phyloP scores from a whole-genome alignment of 2,797 vertebrate species.

The Necrosyrtes monachus region DNA sequence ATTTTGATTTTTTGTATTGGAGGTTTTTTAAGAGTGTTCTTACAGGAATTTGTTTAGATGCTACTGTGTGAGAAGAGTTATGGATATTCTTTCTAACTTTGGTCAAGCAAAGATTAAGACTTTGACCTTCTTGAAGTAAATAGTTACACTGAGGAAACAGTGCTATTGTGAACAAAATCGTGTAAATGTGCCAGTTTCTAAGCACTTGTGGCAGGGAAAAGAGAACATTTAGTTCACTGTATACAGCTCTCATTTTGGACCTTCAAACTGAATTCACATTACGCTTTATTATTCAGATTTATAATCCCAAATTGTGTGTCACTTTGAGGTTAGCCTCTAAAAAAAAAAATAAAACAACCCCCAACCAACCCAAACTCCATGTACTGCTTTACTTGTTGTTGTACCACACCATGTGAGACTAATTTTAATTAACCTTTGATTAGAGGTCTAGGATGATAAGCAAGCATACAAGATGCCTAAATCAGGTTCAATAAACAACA shows the following conservation, averaged over 20 bases:
- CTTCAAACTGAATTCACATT: not conserved
- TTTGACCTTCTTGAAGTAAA: not conserved
- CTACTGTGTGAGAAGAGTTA: not conserved
- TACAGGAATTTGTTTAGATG: not conserved
- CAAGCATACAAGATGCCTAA: not conserved
- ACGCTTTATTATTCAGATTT: not conserved
- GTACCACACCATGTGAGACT: not conserved
- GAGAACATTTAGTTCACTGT: not conserved
- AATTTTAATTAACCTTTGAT: not conserved
- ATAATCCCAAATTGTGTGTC: not conserved
- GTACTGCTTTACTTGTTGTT: not conserved
- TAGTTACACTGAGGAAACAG: not conserved
- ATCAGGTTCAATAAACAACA: not conserved
- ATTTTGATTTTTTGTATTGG: not conserved
- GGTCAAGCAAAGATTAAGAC: not conserved
- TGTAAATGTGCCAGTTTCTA: not conserved
- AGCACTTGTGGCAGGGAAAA: not conserved
- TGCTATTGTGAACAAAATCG: not conserved
- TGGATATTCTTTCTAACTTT: not conserved
- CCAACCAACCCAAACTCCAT: not conserved
- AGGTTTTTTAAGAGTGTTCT: not conserved
- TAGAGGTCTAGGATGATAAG: not conserved
- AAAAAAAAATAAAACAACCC: not conserved
- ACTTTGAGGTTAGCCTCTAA: not conserved
- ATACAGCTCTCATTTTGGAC: not conserved